Evolutionary conservation across 2,797 vertebrate genomes (phyloP).

Genomic region (Pangasius mekongensis): DNA sequence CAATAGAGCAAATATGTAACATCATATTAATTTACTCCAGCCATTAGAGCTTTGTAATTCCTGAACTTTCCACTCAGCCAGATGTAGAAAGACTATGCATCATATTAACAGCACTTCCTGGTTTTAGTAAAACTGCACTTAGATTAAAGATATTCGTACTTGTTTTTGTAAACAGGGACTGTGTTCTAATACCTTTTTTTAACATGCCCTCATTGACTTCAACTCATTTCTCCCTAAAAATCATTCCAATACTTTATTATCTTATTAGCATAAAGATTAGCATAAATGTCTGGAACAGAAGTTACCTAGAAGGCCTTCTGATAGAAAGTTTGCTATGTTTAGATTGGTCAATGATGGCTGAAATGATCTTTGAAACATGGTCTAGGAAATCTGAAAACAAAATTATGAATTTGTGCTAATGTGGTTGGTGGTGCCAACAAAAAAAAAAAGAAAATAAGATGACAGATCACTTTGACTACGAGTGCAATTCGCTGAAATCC

Average conservation of each 20-base stretch:
- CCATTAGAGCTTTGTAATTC: not conserved
- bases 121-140: not conserved
- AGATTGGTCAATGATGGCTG: too few relatives aligned
- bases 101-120: not conserved
- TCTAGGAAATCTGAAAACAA: not conserved
- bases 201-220: not conserved
- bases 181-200: not conserved
- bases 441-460: not conserved
- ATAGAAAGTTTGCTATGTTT: slow-evolving; percentile 7
- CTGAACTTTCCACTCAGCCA: not conserved
- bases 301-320: not conserved
- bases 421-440: not conserved
- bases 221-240: not conserved
- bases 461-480: slow-evolving; percentile 9
- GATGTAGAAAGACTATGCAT: slow-evolving; percentile 4
- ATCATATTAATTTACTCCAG: not conserved
- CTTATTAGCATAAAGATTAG: slow-evolving; percentile 5
- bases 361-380: not conserved
- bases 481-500: slow-evolving; percentile 21
- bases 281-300: not conserved
- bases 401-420: slow-evolving; percentile 6
- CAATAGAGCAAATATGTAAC: not conserved
- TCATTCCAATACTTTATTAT: slow-evolving; percentile 2
- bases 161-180: not conserved
- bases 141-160: not conserved